These are phyloP conservation scores for Sebastiscus tertius DNA, from an alignment of 2,797 vertebrate species.

Conservation along the genomic window DNA sequence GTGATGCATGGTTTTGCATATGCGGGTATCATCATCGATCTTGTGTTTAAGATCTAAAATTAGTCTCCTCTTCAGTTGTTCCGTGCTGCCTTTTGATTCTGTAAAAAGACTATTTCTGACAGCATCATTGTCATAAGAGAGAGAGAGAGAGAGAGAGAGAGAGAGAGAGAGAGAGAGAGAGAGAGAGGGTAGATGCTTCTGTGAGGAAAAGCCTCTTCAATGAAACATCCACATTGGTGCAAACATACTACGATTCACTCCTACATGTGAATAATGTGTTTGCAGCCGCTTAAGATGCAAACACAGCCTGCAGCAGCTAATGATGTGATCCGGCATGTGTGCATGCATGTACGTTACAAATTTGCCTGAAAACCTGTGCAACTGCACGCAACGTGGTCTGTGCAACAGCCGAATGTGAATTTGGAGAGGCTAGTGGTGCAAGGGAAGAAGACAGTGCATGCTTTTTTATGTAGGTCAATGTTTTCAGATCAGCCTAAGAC, in stretches of 20 bases:
- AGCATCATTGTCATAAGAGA: constrained; percentile 4
- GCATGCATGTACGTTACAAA: constrained; percentile 4
- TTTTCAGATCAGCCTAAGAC: constrained; percentile 82
- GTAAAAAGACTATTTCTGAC: constrained; percentile 17
- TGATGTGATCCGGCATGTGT: constrained; percentile 16
- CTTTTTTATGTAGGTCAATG: constrained; percentile 82
- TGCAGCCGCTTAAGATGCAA: constrained; percentile 22
- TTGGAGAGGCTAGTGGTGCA: constrained; percentile 49
- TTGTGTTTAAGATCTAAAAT: constrained; percentile 45
- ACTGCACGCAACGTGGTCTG: constrained; percentile 28
- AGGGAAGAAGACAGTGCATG: constrained; percentile 65
- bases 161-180: no score
- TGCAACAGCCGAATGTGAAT: constrained; percentile 40
- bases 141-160: background rate
- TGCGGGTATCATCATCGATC: constrained; percentile 11
- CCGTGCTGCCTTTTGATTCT: constrained; percentile 21
- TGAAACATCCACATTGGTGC: constrained; percentile 4
- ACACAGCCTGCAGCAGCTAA: constrained; percentile 10
- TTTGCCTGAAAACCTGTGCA: constrained; percentile 36
- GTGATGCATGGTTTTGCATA: constrained; percentile 27
- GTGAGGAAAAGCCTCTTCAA: constrained; percentile 22
- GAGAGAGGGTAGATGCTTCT: background rate
- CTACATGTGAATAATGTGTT: constrained; percentile 6
- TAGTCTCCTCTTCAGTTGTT: constrained; percentile 21
- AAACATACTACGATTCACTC: constrained; percentile 7